Base-by-base conservation (phyloP, 2,888 invertebrate species). In the Masnerella sp. region DNA sequence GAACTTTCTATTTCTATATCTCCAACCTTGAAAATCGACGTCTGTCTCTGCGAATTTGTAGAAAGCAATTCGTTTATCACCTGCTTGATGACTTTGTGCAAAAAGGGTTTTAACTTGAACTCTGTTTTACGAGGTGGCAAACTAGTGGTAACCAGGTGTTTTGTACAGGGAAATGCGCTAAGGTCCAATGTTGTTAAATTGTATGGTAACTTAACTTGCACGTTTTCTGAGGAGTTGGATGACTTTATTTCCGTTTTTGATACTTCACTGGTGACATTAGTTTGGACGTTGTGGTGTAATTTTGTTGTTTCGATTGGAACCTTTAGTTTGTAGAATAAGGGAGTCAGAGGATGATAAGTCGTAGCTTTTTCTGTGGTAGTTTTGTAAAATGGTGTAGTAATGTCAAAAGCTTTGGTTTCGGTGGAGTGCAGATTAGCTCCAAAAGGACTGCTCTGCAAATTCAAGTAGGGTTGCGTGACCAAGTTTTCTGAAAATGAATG, bases 31-130 rank as follows among this genome's bases (percentile, higher is more conserved):
- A 71, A 49, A n/a, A 34, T 45, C 0, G 9, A 25, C 4, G 18
- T 56, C 52, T 71, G n/a, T n/a, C n/a, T 77, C 20, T 70, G 40
- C 0, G 67, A 17, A 15, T 52, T 58, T 5, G 45, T 47, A n/a
- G 76, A 68, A 0, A 76, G 76, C n/a, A 83, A 81, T 12, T 81
- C 76, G 20, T 84, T 82, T 2, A 85, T 76, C 3, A 80, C 78
- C 5, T 75, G 69, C 20, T 77, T 81, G 15, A 85, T 78, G 22
- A 80, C 51, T 3, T 69, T 78, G 47, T 75, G 43, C 7, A 77
- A 14, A 12, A 77, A 36, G 22, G 58, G 43, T 43, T 28, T 15
- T 1, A 56, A 17, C 36, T 62, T 42, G 12, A 56, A 62, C 5
- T 34, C 11, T 1, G 49, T 5, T 9, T 8, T 38, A 3, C n/a